phyloP scores from a whole-genome alignment of 1,140 invertebrate species.

The Drosophila bipectinata region DNA sequence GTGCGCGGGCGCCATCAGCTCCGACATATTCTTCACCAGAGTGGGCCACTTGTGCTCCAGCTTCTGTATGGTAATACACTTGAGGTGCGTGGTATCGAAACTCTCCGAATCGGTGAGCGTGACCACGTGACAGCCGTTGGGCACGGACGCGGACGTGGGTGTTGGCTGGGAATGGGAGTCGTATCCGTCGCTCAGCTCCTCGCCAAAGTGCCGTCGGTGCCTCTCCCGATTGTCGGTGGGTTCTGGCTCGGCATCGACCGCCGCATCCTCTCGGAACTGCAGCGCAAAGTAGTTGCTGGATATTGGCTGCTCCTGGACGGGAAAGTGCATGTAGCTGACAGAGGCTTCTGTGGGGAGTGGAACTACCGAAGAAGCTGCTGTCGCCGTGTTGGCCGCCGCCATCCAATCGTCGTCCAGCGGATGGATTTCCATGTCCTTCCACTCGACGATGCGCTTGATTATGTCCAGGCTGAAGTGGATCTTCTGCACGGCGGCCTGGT shows the following conservation, averaged over 20 bases:
- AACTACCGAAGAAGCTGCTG: conserved; percentile 19
- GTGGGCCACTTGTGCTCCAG: conserved; percentile 92
- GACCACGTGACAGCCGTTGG: conserved; percentile 87
- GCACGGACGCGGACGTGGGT: conserved; percentile 15
- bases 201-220: conserved; percentile 32
- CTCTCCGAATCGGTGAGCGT: conserved; percentile 90
- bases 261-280: conserved; percentile 61
- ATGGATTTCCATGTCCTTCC: conserved; percentile 93
- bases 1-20: conserved; percentile 85
- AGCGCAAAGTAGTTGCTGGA: conserved; percentile 81
- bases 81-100: conserved; percentile 91
- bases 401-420: conserved; percentile 88
- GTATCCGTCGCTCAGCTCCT: conserved; percentile 29
- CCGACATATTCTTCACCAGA: conserved; percentile 88
- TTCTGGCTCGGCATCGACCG: conserved; percentile 11
- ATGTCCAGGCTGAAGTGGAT: conserved; percentile 93
- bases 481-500: conserved; percentile 86
- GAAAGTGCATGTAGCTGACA: conserved; percentile 73
- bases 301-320: conserved; percentile 68
- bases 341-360: conserved; percentile 50
- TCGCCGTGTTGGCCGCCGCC: conserved; percentile 25
- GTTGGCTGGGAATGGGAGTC: conserved; percentile 9
- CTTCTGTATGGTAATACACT: conserved; percentile 93
- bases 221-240: conserved; percentile 20
- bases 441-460: conserved; percentile 93